Evolutionary conservation across 2,888 invertebrate genomes (phyloP), one percentile per base, ranked within the genome.

Genomic region (Notodonta ziczac): DNA sequence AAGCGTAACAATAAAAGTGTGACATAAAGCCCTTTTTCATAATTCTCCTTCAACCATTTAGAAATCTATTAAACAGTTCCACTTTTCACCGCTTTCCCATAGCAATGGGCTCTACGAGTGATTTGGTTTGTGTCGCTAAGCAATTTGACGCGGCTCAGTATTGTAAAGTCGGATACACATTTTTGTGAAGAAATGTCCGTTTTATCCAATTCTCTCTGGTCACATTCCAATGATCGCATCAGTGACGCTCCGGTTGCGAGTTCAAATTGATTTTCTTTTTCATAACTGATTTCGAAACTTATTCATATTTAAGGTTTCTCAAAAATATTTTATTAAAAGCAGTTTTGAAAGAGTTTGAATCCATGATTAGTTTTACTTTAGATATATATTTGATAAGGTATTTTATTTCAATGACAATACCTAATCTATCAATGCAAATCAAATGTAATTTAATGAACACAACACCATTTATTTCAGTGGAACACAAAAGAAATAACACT

Each of bases 211-310:
- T 82, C 82, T 80, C 81, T 81, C 81, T 81, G 84, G 85, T 87
- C 83, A 85, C 84, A 86, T 86, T 86, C 86, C 85, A 79, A 79
- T 81, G 77, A 77, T 71, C 81, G 85, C 81, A 80, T 83, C 81
- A 77, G 65, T 84, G 81, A 76, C 78, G 78, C 63, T 75, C 64
- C 68, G 74, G 66, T 74, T 70, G 65, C 66, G 59, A 63, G 57
- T 64, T 64, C 35, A 58, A 59, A 71, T 74, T 68, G 24, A 62
- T 72, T 78, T 78, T 67, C 64, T 74, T 62, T 58, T 58, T 61
- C 56, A 63, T 66, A 70, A 70, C 42, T 60, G 64, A 61, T 65
- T 61, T 58, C 53, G 2, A 42, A 35, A 35, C 35, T 35, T 35
- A 6, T 35, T 35, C 35, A 7, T 35, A 35, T 35, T 35, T 35